Percentiles rank a stretch among this genome's conserved stretches.
Conservation (phyloP, 2,797 vertebrate species). For the Graptemys geographica region DNA sequence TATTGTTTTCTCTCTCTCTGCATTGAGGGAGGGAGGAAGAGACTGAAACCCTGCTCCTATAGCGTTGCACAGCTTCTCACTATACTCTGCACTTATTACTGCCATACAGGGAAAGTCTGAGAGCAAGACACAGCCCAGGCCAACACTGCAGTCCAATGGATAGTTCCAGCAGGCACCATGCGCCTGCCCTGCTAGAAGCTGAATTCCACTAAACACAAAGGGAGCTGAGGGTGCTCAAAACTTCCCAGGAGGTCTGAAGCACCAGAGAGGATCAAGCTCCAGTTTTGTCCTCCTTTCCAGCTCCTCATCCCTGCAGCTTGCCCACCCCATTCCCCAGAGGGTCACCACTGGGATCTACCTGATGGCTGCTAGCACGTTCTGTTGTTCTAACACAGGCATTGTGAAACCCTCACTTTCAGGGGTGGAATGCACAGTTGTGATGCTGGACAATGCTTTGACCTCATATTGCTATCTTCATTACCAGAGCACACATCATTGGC, state of each 20-base stretch:
- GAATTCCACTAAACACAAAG: neutral
- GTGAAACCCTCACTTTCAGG: neutral
- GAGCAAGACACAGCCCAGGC: neutral
- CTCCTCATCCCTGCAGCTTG: neutral
- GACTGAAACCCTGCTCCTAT: neutral
- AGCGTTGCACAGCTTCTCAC: neutral
- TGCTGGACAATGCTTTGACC: neutral
- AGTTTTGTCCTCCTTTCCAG: neutral
- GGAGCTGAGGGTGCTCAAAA: neutral
- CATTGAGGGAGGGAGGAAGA: neutral
- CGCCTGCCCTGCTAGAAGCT: neutral
- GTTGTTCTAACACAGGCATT: neutral
- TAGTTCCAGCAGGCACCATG: neutral
- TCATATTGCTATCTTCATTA: neutral
- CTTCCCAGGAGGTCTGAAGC: too few relatives aligned
- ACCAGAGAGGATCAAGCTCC: neutral
- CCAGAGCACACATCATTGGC: neutral
- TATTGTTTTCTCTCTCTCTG: neutral
- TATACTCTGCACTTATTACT: neutral
- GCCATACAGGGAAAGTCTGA: accelerated
- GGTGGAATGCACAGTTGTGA: neutral
- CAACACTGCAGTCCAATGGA: neutral
- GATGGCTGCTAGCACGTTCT: neutral
- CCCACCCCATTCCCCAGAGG: neutral
- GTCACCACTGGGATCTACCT: neutral